Percentiles rank a stretch among this genome's conserved stretches.
Conservation (phyloP, 2,113 vertebrate species). For the Spilogale gracilis region DNA sequence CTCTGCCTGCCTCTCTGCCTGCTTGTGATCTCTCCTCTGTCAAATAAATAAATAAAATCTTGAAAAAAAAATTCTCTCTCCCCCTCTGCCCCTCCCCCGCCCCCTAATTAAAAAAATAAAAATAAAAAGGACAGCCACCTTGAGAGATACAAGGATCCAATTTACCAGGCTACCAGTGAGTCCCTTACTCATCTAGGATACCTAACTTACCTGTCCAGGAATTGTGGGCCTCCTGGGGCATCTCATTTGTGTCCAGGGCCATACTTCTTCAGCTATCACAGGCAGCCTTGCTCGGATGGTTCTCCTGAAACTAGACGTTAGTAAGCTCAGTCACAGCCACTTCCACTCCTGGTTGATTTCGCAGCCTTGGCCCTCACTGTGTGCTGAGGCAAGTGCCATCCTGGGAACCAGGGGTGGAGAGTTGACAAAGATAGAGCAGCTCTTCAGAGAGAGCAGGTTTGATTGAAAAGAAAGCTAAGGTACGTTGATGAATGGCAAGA, state of each 20-base stretch:
- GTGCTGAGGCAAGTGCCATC: not conserved
- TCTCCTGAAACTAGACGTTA: not conserved
- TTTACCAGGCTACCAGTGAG: constrained; percentile 2
- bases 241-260: not conserved
- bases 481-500: not conserved
- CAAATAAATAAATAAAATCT: too few species aligned
- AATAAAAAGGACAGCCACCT: not conserved
- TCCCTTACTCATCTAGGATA: constrained; percentile 45
- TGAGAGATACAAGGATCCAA: constrained; percentile 50
- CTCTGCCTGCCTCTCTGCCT: too few species aligned
- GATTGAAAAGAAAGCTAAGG: not conserved
- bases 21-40: too few species aligned
- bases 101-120: too few species aligned
- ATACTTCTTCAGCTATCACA: not conserved
- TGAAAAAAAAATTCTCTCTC: not conserved
- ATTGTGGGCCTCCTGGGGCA: not conserved
- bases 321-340: not conserved
- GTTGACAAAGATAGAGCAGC: not conserved
- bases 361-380: not conserved
- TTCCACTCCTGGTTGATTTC: not conserved
- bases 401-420: not conserved
- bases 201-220: constrained; percentile 23
- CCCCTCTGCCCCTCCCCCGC: not conserved
- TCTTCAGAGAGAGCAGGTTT: not conserved
- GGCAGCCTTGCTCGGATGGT: not conserved